A percentile compares a stretch with the other conserved stretches of the same genome.
These are phyloP conservation scores for Ceratosolen solmsi DNA, from an alignment of 1,140 invertebrate genomes.

Conservation along the genomic window DNA sequence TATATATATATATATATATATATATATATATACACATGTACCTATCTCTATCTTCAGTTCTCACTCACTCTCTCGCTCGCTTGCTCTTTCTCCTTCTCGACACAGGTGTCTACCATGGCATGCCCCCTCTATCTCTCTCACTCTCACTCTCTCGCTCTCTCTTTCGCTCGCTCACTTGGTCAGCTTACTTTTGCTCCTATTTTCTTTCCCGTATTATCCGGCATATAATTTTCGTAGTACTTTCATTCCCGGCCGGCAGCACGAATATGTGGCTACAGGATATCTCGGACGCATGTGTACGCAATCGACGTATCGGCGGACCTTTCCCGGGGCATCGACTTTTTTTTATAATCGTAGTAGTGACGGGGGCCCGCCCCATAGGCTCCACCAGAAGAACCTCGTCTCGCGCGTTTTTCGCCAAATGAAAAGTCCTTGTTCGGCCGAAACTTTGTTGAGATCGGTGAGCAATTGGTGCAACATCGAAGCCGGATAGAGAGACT, in stretches of 20 bases:
- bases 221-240: conserved; percentile 51
- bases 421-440: too few relatives aligned
- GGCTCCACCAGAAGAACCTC: too few relatives aligned
- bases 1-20: too few relatives aligned
- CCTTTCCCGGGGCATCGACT: background rate
- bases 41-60: too few relatives aligned
- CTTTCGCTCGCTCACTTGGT: background rate
- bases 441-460: too few relatives aligned
- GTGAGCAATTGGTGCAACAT: too few relatives aligned
- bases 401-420: too few relatives aligned
- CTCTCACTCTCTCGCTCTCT: background rate
- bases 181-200: conserved; percentile 15
- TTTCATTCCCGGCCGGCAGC: conserved; percentile 44
- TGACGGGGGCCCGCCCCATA: background rate
- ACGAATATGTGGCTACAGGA: background rate
- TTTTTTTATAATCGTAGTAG: conserved; percentile 26
- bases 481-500: too few relatives aligned
- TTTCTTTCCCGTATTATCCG: conserved; percentile 41
- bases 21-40: too few relatives aligned
- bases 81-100: conserved; percentile 31
- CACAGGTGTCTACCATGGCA: conserved; percentile 23
- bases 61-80: background rate
- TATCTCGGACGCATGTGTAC: background rate
- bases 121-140: background rate
- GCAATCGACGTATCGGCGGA: background rate